Conservation (phyloP, 2,888 invertebrate genomes). For the Carabus problematicus region DNA sequence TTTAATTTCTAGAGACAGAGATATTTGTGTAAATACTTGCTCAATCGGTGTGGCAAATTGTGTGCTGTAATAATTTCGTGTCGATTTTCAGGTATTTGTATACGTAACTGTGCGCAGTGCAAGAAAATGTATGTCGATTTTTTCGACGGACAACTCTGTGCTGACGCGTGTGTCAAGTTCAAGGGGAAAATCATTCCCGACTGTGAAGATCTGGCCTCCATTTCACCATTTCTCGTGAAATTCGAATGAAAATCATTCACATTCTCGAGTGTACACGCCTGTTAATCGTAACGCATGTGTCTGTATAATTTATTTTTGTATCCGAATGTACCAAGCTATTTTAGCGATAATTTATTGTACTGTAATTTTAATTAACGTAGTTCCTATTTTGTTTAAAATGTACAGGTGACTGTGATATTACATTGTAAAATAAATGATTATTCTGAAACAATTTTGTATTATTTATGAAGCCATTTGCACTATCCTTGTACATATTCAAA, state of each 20-base stretch:
- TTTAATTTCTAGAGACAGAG: not conserved
- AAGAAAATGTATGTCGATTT: slow-evolving; percentile 87
- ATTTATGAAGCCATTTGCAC: not conserved
- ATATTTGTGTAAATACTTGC: not conserved
- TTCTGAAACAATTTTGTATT: slow-evolving; percentile 17
- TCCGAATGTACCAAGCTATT: slow-evolving; percentile 13
- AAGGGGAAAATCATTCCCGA: slow-evolving; percentile 86
- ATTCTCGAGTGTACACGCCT: not conserved
- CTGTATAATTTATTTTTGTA: slow-evolving; percentile 32
- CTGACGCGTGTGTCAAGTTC: slow-evolving; percentile 82
- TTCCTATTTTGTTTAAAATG: slow-evolving; percentile 32
- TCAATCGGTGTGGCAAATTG: no score
- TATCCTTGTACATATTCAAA: not conserved
- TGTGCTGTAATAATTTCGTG: no score
- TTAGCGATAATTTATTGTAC: slow-evolving; percentile 8
- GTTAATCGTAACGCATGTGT: not conserved
- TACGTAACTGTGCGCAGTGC: slow-evolving; percentile 88
- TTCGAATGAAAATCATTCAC: slow-evolving; percentile 61
- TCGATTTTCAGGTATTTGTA: slow-evolving; percentile 69
- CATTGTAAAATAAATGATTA: not conserved
- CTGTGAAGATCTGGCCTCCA: slow-evolving; percentile 82
- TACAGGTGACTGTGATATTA: slow-evolving; percentile 34
- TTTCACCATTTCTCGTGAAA: slow-evolving; percentile 77
- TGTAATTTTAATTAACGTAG: slow-evolving; percentile 12
- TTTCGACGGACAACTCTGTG: slow-evolving; percentile 86